These are phyloP conservation scores for Hypena proboscidalis DNA, from an alignment of 2,888 invertebrate species.

Conservation along the genomic window DNA sequence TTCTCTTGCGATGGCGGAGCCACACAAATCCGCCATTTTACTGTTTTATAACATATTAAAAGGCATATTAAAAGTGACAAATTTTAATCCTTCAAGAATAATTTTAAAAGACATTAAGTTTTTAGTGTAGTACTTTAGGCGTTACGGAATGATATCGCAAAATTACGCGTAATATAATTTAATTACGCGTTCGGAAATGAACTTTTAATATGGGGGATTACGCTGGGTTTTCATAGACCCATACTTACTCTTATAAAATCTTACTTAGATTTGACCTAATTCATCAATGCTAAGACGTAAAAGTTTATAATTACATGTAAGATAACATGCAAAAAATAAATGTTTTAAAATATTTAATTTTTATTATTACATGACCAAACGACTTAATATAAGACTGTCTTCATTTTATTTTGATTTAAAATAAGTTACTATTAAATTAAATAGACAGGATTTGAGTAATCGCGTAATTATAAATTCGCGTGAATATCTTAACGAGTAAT, in stretches of 20 bases:
- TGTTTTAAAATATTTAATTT: too few species aligned
- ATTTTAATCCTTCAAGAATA: constrained; percentile 52
- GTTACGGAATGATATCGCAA: constrained; percentile 27
- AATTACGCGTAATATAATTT: constrained; percentile 22
- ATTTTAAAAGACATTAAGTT: constrained; percentile 49
- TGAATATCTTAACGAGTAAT: not conserved
- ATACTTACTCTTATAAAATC: too few species aligned
- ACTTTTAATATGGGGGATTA: not conserved
- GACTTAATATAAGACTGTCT: too few species aligned
- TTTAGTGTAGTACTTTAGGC: constrained; percentile 45
- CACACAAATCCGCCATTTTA: constrained; percentile 40
- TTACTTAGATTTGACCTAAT: too few species aligned
- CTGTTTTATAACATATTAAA: constrained; percentile 56
- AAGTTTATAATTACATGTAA: too few species aligned
- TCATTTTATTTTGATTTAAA: too few species aligned
- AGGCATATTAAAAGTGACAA: constrained; percentile 49
- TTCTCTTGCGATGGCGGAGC: constrained; percentile 28
- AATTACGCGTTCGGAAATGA: constrained; percentile 12
- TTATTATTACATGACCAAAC: too few species aligned
- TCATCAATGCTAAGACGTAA: too few species aligned
- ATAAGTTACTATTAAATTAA: too few species aligned
- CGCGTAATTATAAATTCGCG: not conserved
- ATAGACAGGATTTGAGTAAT: not conserved
- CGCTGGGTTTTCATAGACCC: too few species aligned
- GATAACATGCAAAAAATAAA: too few species aligned